Base-by-base conservation (phyloP, 1,140 invertebrate genomes). In the Dinothrombium tinctorium region DNA sequence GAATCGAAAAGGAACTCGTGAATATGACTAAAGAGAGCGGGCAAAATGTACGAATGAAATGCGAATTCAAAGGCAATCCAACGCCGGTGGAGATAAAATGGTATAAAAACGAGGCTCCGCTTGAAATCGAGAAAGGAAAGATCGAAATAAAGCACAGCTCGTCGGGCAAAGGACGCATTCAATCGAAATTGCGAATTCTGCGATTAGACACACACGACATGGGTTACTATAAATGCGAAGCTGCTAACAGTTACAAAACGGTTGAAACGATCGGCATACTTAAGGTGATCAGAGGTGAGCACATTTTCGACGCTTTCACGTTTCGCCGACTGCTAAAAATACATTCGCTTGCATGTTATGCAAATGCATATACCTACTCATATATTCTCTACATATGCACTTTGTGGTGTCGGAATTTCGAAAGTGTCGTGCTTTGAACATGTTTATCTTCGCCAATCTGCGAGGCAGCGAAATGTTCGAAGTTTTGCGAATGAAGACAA, bases 201-300 rank as follows among this genome's bases (percentile, higher is more conserved):
- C 60, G 68, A 37, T 49, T 74, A 22, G 69, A 73, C 42, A 59
- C 64, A 11, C 66, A 68, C 40, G 75, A 77, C 54, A 65, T 63
- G 28, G 73, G 72, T n/a, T 72, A 66, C 55, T 74, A 76, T 51
- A 64, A 62, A 9, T 77, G 74, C 56, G 62, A 68, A 42, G 72
- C 66, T 2, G 56, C 51, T 26, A 73, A 71, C 47, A 65, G 63
- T 5, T 57, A 63, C 17, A 61, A 68, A 45, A 60, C 56, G 45
- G 65, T 72, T 12, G 59, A 65, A 23, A 68, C 70, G 5, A 67
- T 66, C 8, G 69, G 62, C 6, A 62, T 68, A 23, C 55, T 76
- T 2, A 55, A 63, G 31, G 67, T 76, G 26, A 63, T 61, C 46
- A 35, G 41, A 28, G 47, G 33, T 36, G 8, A 15, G 28, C 15